These are phyloP conservation scores for Tachysurus fulvidraco DNA, from an alignment of 2,113 vertebrate species.

Conservation along the genomic window DNA sequence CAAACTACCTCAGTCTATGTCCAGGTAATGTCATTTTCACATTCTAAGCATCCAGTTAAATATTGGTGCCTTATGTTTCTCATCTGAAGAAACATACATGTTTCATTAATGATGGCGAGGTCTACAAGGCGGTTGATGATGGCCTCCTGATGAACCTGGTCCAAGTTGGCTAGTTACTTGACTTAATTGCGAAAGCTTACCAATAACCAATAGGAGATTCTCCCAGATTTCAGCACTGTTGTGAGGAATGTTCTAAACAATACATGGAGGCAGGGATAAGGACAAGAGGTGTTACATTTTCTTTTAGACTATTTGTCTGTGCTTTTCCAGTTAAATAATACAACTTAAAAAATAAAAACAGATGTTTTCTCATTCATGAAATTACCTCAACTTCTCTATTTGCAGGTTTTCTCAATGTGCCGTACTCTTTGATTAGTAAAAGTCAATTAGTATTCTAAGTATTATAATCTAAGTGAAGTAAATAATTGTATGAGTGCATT, in stretches of 20 bases:
- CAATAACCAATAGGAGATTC: background rate
- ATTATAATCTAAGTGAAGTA: no score
- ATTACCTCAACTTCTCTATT: background rate
- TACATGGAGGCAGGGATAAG: background rate
- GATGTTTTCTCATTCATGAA: background rate
- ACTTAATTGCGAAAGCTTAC: background rate
- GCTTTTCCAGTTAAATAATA: background rate
- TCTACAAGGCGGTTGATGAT: background rate
- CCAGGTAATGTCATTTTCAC: conserved; percentile 66
- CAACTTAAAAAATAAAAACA: background rate
- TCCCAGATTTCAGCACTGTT: background rate
- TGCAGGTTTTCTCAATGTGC: background rate
- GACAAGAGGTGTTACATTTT: background rate
- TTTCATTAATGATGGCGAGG: no score
- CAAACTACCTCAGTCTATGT: conserved; percentile 78
- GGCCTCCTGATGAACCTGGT: background rate
- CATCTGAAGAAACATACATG: background rate
- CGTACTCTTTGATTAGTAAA: background rate
- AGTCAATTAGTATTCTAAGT: no score
- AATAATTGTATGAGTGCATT: background rate
- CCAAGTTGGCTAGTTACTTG: background rate
- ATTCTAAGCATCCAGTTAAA: background rate
- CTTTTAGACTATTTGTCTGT: background rate
- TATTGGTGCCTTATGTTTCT: background rate
- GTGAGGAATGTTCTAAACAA: background rate